phyloP scores from a whole-genome alignment of 2,888 invertebrate genomes.

The Coelogynopora nodosa region DNA sequence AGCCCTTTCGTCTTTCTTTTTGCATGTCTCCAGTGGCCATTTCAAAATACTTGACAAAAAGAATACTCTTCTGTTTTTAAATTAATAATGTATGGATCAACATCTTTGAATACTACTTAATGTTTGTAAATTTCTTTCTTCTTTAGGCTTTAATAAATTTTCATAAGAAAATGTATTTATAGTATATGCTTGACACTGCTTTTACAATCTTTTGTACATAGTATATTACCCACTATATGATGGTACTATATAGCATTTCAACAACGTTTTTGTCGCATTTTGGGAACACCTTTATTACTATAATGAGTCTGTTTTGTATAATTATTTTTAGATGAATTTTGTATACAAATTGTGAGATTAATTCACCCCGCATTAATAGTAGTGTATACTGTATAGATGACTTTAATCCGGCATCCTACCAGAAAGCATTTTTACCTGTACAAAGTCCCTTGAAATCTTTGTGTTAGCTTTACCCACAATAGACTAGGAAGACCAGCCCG shows the following conservation, averaged over 20 bases:
- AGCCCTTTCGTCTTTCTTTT: slow-evolving; percentile 12
- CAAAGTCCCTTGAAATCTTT: background rate
- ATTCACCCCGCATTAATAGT: background rate
- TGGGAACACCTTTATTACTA: too few species aligned
- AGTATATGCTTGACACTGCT: background rate
- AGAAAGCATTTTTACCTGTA: slow-evolving; percentile 3
- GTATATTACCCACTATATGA: background rate
- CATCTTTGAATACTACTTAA: background rate
- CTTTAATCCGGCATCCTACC: background rate
- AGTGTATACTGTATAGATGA: background rate
- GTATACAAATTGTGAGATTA: background rate
- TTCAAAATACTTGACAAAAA: background rate
- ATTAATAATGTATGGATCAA: background rate
- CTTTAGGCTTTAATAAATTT: background rate
- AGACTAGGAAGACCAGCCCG: too few species aligned
- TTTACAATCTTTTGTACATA: background rate
- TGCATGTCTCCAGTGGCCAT: background rate
- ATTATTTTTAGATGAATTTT: slow-evolving; percentile 21
- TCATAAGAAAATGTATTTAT: background rate
- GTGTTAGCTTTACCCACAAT: background rate
- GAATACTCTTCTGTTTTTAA: background rate
- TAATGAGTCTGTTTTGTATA: background rate
- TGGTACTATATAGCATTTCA: background rate
- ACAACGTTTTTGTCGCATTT: background rate
- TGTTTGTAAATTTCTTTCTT: background rate